Conservation (phyloP, 2,797 vertebrate genomes). For the Pygocentrus nattereri region DNA sequence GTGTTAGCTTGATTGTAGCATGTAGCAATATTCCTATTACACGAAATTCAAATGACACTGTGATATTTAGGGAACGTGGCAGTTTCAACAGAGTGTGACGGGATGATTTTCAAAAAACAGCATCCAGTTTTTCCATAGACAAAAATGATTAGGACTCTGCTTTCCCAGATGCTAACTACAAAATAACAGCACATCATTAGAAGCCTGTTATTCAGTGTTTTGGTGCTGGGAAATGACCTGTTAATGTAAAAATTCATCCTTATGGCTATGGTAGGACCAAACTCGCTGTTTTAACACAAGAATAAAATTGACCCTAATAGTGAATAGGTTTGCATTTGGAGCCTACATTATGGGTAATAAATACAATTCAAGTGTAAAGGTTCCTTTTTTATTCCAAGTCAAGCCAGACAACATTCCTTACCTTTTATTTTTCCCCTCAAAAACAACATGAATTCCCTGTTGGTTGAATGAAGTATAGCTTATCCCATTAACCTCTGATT, state of each 20-base stretch:
- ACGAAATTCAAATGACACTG: too few species aligned
- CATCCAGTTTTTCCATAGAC: too few species aligned
- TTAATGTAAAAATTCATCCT: background rate
- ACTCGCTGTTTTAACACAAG: too few species aligned
- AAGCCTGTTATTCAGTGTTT: background rate
- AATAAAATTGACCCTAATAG: too few species aligned
- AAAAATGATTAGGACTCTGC: too few species aligned
- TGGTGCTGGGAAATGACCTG: background rate
- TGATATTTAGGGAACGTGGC: too few species aligned
- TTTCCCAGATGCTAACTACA: too few species aligned
- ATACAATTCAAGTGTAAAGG: background rate
- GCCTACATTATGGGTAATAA: background rate
- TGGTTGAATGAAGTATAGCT: background rate
- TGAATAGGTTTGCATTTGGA: background rate
- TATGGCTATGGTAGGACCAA: too few species aligned
- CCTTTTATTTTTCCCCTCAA: background rate
- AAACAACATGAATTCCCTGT: background rate
- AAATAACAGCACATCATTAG: background rate
- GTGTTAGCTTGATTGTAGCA: too few species aligned
- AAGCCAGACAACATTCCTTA: background rate
- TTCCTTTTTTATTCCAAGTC: background rate
- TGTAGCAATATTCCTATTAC: too few species aligned
- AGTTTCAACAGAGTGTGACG: too few species aligned
- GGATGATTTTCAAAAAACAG: too few species aligned
- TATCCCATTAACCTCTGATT: background rate